Conservation (phyloP, 2,113 vertebrate species). For the Atherinomorus stipes region DNA sequence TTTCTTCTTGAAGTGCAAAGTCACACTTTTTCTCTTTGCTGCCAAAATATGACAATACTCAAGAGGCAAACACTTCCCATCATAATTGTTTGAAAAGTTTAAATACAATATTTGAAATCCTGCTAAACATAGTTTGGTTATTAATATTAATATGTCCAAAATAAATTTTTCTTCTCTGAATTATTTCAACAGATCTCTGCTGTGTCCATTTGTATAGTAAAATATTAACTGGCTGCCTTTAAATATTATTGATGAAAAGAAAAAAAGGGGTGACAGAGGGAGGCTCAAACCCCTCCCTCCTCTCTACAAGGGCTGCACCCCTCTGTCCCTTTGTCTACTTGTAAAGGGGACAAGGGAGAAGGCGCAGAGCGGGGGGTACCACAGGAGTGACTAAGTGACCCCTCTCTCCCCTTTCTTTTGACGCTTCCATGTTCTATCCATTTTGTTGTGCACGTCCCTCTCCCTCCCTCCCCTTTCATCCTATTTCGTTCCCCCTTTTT, state of each 20-base stretch:
- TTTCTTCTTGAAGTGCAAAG: conserved; percentile 38
- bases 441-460: conserved; percentile 70
- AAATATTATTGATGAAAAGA: conserved; percentile 48
- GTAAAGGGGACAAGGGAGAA: conserved; percentile 71
- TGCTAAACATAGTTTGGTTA: no score
- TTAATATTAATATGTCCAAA: not conserved
- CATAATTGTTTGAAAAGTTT: not conserved
- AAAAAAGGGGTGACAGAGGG: conserved; percentile 20
- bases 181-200: not conserved
- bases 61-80: conserved; percentile 1
- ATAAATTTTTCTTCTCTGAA: not conserved
- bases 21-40: conserved; percentile 20
- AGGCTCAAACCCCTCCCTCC: conserved; percentile 59
- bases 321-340: conserved; percentile 80
- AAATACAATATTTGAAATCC: no score
- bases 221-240: conserved; percentile 27
- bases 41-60: conserved; percentile 20
- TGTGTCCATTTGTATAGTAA: not conserved
- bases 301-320: conserved; percentile 75
- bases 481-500: conserved; percentile 77
- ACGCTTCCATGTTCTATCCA: conserved; percentile 71
- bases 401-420: conserved; percentile 77
- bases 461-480: conserved; percentile 74
- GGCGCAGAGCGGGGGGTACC: conserved; percentile 46
- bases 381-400: conserved; percentile 81